Percentiles rank a stretch among this genome's conserved stretches.
phyloP scores from a whole-genome alignment of 2,888 invertebrate genomes.

The Platycnemis pennipes region DNA sequence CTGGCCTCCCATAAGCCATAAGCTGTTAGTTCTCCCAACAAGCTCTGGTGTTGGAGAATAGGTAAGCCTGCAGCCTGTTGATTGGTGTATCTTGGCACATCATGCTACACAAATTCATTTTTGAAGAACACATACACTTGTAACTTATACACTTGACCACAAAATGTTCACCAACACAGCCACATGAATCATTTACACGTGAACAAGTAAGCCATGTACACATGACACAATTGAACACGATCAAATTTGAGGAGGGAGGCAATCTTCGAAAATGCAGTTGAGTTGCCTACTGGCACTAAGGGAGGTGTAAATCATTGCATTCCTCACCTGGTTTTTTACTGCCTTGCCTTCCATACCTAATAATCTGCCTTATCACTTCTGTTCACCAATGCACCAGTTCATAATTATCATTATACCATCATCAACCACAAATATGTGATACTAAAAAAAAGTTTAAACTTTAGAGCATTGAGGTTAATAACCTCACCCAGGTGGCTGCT shows the following conservation, averaged over 20 bases:
- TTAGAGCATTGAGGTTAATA: constrained; percentile 51
- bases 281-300: constrained; percentile 5
- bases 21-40: constrained; percentile 45
- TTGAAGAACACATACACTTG: constrained; percentile 28
- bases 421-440: constrained; percentile 67
- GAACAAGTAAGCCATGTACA: constrained; percentile 10
- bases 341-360: constrained; percentile 67
- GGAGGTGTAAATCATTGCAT: constrained; percentile 50
- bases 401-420: constrained; percentile 64
- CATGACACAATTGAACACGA: constrained; percentile 23
- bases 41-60: constrained; percentile 59
- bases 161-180: neutral
- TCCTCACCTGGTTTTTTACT: constrained; percentile 47
- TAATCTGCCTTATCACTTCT: constrained; percentile 68
- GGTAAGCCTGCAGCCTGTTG: constrained; percentile 66
- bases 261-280: constrained; percentile 35
- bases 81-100: constrained; percentile 64
- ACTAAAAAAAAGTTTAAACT: constrained; percentile 54
- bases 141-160: constrained; percentile 8
- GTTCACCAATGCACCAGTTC: constrained; percentile 63
- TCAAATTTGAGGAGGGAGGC: constrained; percentile 36
- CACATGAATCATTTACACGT: constrained; percentile 19
- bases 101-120: constrained; percentile 53
- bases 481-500: constrained; percentile 59
- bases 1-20: constrained; percentile 62